Conservation (phyloP, 2,888 invertebrate species). For the Heliconius sara region DNA sequence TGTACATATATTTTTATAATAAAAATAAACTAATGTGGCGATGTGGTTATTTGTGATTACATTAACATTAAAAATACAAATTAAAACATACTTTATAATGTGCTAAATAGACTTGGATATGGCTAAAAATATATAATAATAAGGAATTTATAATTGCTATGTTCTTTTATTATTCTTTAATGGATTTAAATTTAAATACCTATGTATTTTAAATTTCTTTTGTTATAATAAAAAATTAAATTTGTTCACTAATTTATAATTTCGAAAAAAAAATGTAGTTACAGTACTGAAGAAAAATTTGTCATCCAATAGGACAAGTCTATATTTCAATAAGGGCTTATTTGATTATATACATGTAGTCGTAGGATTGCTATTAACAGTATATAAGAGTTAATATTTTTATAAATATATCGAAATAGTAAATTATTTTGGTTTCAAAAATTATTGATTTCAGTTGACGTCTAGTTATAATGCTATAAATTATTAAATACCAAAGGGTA, state of each 20-base stretch:
- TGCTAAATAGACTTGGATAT: too few species aligned
- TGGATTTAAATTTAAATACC: too few species aligned
- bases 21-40: not conserved
- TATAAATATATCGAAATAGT: not conserved
- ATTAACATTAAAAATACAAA: not conserved
- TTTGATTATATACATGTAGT: not conserved
- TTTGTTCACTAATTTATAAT: too few species aligned
- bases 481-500: conserved; percentile 33
- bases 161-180: too few species aligned
- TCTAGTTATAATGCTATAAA: conserved; percentile 58
- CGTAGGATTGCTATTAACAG: not conserved
- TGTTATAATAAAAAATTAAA: too few species aligned
- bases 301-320: too few species aligned
- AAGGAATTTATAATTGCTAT: too few species aligned
- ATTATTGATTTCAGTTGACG: conserved; percentile 72
- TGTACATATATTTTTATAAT: conserved; percentile 1
- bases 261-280: too few species aligned
- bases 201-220: too few species aligned
- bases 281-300: too few species aligned
- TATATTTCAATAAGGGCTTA: too few species aligned
- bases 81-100: not conserved
- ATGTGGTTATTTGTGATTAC: not conserved
- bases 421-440: not conserved
- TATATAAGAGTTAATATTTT: not conserved
- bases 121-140: too few species aligned